Percentiles rank a stretch among this genome's conserved stretches.
These are phyloP conservation scores for Periphyllus acericola DNA, from an alignment of 2,888 invertebrate species.

Conservation along the genomic window DNA sequence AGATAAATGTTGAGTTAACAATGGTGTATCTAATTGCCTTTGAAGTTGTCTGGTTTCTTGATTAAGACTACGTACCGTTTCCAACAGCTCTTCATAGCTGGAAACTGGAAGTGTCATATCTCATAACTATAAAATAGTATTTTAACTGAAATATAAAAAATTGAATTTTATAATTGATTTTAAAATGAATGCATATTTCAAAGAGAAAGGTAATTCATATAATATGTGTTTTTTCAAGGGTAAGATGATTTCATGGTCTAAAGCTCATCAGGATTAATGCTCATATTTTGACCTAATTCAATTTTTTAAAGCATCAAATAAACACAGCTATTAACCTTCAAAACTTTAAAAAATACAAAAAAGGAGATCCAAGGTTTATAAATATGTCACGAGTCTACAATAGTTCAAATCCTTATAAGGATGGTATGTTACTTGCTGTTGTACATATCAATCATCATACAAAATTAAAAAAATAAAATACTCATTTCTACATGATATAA, in stretches of 20 bases:
- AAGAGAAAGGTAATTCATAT: constrained; percentile 37
- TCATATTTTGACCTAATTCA: constrained; percentile 34
- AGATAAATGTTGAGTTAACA: constrained; percentile 66
- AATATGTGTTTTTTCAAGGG: constrained; percentile 41
- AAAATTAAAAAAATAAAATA: constrained; percentile 24
- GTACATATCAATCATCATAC: background rate
- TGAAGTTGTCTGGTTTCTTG: constrained; percentile 72
- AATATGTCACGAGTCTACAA: constrained; percentile 40
- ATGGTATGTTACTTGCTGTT: constrained; percentile 10
- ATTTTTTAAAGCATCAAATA: constrained; percentile 38
- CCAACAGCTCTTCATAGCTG: constrained; percentile 73
- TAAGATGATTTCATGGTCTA: constrained; percentile 31
- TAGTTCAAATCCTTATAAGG: constrained; percentile 53
- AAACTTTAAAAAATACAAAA: constrained; percentile 25
- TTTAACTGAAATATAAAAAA: constrained; percentile 65
- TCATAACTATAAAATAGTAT: constrained; percentile 65
- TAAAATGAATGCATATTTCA: constrained; percentile 20
- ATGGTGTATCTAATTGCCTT: constrained; percentile 68
- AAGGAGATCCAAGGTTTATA: constrained; percentile 51
- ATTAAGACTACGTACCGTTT: constrained; percentile 72
- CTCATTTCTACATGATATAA: background rate
- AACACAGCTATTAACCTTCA: constrained; percentile 18
- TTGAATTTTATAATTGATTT: constrained; percentile 5
- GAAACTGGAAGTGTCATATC: constrained; percentile 73
- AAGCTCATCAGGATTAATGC: constrained; percentile 14